A percentile compares a stretch with the other conserved stretches of the same genome.
phyloP scores from a whole-genome alignment of 2,888 invertebrate species.

The Drosophila anceps region DNA sequence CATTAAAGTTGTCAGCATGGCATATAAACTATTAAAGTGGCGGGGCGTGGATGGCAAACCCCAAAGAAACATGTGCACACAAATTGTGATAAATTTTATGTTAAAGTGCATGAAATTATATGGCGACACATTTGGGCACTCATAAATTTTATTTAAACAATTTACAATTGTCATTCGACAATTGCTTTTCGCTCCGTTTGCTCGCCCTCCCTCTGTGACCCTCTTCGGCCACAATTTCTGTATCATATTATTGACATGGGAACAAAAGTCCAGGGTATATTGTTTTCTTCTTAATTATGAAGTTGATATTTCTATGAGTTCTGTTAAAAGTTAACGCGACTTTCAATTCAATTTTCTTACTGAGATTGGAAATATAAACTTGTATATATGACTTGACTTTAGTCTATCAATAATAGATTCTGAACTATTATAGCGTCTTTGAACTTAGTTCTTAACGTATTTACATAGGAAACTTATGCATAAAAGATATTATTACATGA shows the following conservation, averaged over 20 bases:
- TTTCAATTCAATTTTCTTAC: not conserved
- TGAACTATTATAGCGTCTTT: too few relatives aligned
- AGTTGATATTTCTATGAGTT: not conserved
- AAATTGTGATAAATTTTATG: constrained; percentile 84
- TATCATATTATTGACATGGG: constrained; percentile 38
- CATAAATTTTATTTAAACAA: constrained; percentile 81
- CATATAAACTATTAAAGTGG: constrained; percentile 62
- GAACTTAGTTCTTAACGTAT: too few relatives aligned
- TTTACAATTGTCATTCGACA: constrained; percentile 78
- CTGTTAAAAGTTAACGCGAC: too few relatives aligned
- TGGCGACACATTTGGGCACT: constrained; percentile 82
- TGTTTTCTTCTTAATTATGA: not conserved
- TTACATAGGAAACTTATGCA: too few relatives aligned
- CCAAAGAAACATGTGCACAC: constrained; percentile 75
- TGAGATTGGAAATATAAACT: not conserved
- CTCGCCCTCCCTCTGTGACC: constrained; percentile 1
- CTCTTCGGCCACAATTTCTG: constrained; percentile 23
- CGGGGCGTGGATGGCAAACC: constrained; percentile 43
- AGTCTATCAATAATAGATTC: not conserved
- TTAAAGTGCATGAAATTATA: constrained; percentile 83
- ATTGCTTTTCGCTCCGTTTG: constrained; percentile 62
- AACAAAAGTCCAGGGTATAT: constrained; percentile 9
- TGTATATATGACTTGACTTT: too few relatives aligned
- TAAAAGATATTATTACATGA: too few relatives aligned
- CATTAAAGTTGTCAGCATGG: constrained; percentile 24